These are phyloP conservation scores for Yponomeuta evonymella DNA, from an alignment of 2,888 invertebrate genomes.

Conservation along the genomic window DNA sequence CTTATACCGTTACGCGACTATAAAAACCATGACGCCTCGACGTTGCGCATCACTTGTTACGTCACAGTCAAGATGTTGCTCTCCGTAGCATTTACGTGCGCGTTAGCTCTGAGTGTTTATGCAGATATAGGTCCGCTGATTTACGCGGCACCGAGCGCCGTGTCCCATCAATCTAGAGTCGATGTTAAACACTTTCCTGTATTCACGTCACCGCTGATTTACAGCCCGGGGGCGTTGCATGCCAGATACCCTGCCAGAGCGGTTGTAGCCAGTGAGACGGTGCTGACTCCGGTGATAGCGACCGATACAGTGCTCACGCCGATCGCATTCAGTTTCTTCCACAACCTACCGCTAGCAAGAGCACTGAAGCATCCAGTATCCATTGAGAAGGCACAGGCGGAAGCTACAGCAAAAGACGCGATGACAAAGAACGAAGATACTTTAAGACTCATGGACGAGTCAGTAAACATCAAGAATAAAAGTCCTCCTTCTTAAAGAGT, in stretches of 20 bases:
- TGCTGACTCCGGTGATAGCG: slow-evolving; percentile 36
- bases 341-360: slow-evolving; percentile 54
- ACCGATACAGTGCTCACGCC: slow-evolving; percentile 45
- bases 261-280: slow-evolving; percentile 29
- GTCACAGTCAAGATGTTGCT: slow-evolving; percentile 14
- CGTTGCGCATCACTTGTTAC: slow-evolving; percentile 31
- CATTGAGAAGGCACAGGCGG: slow-evolving; percentile 40
- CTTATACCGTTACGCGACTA: slow-evolving; percentile 60
- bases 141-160: slow-evolving; percentile 69
- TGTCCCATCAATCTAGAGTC: slow-evolving; percentile 74
- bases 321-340: slow-evolving; percentile 50
- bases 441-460: neutral
- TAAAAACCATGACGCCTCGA: slow-evolving; percentile 50
- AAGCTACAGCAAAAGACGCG: slow-evolving; percentile 21
- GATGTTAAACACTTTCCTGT: slow-evolving; percentile 59
- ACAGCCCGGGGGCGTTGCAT: slow-evolving; percentile 40
- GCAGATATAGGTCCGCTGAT: slow-evolving; percentile 49
- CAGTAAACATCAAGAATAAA: neutral
- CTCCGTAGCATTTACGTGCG: slow-evolving; percentile 28
- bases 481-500: neutral
- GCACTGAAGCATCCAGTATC: slow-evolving; percentile 52
- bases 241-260: slow-evolving; percentile 31
- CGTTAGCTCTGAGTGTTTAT: slow-evolving; percentile 31
- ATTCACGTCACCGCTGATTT: slow-evolving; percentile 44
- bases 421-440: slow-evolving; percentile 3